Evolutionary conservation across 2,797 vertebrate species (phyloP).

Genomic region (Lophius americanus): DNA sequence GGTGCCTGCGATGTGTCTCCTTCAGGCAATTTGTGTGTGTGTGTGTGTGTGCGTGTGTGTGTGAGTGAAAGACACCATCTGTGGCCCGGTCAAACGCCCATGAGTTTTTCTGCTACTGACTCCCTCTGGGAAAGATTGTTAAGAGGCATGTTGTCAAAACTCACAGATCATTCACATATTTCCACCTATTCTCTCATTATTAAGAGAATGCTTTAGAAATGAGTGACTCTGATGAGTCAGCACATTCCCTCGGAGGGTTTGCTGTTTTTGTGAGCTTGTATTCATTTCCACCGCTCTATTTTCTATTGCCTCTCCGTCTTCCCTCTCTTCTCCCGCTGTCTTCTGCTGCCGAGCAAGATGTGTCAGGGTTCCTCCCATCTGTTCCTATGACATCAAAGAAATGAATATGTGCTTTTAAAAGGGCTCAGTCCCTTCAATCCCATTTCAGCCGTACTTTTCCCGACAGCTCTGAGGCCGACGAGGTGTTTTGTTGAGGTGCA

Average conservation of each 20-base stretch:
- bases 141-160: slow-evolving; percentile 50
- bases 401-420: slow-evolving; percentile 56
- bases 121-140: slow-evolving; percentile 65
- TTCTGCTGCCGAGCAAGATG: slow-evolving; percentile 8
- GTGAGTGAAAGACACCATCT: slow-evolving; percentile 66
- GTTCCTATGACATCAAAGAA: slow-evolving; percentile 58
- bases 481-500: slow-evolving; percentile 46
- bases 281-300: slow-evolving; percentile 15
- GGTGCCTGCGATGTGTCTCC: slow-evolving; percentile 58
- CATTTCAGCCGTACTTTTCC: slow-evolving; percentile 37
- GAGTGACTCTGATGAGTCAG: neutral
- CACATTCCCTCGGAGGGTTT: neutral
- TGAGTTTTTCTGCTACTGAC: slow-evolving; percentile 54
- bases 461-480: slow-evolving; percentile 45
- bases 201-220: slow-evolving; percentile 3
- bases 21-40: slow-evolving; percentile 51
- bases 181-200: neutral
- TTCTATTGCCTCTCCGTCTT: neutral
- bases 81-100: slow-evolving; percentile 70
- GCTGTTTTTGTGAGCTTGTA: slow-evolving; percentile 4
- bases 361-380: slow-evolving; percentile 30
- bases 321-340: neutral
- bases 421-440: slow-evolving; percentile 42
- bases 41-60: slow-evolving; percentile 30
- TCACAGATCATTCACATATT: slow-evolving; percentile 20